A percentile compares a stretch with the other conserved stretches of the same genome.
Conservation (phyloP, 1,140 invertebrate species). For the Cydia fagiglandana region DNA sequence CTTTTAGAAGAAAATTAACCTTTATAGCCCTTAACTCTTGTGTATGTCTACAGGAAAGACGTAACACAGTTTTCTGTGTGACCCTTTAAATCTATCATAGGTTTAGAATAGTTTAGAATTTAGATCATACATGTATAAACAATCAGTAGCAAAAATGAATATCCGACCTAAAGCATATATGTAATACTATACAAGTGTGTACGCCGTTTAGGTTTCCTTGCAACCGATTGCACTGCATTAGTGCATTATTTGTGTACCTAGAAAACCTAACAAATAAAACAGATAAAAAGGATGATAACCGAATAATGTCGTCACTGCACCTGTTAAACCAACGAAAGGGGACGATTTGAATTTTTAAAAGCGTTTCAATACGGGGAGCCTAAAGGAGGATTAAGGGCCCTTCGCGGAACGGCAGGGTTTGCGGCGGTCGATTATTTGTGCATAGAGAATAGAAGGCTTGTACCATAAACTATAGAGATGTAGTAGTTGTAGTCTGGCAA, state of each 20-base stretch:
- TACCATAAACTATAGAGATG: not conserved
- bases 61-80: no score
- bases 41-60: no score
- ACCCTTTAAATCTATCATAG: no score
- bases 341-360: constrained; percentile 7
- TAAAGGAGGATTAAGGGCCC: not conserved
- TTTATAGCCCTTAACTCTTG: no score
- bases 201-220: no score
- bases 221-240: no score
- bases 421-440: constrained; percentile 14
- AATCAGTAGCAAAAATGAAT: no score
- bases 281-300: not conserved
- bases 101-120: no score
- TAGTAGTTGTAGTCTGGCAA: not conserved
- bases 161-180: no score
- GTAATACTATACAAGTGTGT: no score
- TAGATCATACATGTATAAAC: no score
- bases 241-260: not conserved
- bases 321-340: constrained; percentile 8
- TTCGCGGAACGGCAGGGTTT: not conserved
- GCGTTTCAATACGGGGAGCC: constrained; percentile 12
- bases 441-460: not conserved
- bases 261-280: not conserved
- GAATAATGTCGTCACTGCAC: constrained; percentile 2
- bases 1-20: no score